Conservation (phyloP, 2,113 vertebrate genomes). For the Plecotus auritus region DNA sequence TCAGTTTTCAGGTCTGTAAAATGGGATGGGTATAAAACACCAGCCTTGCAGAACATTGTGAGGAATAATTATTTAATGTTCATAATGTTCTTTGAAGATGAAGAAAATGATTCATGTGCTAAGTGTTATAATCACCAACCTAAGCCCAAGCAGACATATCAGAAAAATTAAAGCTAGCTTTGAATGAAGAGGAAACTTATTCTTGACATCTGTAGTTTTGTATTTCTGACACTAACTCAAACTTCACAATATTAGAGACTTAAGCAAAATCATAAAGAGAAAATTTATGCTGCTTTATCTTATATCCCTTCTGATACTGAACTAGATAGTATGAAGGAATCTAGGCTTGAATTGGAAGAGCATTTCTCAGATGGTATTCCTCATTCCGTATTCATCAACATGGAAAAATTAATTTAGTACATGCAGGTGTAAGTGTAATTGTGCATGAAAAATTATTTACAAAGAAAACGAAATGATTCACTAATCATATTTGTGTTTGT, state of each 20-base stretch:
- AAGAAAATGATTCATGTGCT: slow-evolving; percentile 63
- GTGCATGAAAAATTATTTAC: slow-evolving; percentile 60
- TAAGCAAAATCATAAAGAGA: not conserved
- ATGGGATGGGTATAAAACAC: slow-evolving; percentile 65
- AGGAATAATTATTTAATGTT: slow-evolving; percentile 59
- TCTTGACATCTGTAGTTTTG: not conserved
- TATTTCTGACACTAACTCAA: not conserved
- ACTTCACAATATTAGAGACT: not conserved
- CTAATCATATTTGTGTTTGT: slow-evolving; percentile 48
- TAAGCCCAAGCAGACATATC: slow-evolving; percentile 39
- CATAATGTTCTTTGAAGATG: slow-evolving; percentile 61
- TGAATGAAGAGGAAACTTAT: slow-evolving; percentile 16
- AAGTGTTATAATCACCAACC: slow-evolving; percentile 51
- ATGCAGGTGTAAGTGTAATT: slow-evolving; percentile 52
- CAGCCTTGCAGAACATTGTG: slow-evolving; percentile 1
- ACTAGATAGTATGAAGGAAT: not conserved
- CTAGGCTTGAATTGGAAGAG: not conserved
- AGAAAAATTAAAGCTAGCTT: slow-evolving; percentile 44
- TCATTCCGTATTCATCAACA: not conserved
- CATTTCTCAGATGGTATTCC: not conserved
- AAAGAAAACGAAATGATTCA: slow-evolving; percentile 50
- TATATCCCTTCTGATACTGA: not conserved
- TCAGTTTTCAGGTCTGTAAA: slow-evolving; percentile 68
- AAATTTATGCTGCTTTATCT: not conserved
- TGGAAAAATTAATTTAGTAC: slow-evolving; percentile 41